A percentile compares a stretch with the other conserved stretches of the same genome.
phyloP scores from a whole-genome alignment of 2,113 vertebrate genomes.

The Bubo scandiacus region DNA sequence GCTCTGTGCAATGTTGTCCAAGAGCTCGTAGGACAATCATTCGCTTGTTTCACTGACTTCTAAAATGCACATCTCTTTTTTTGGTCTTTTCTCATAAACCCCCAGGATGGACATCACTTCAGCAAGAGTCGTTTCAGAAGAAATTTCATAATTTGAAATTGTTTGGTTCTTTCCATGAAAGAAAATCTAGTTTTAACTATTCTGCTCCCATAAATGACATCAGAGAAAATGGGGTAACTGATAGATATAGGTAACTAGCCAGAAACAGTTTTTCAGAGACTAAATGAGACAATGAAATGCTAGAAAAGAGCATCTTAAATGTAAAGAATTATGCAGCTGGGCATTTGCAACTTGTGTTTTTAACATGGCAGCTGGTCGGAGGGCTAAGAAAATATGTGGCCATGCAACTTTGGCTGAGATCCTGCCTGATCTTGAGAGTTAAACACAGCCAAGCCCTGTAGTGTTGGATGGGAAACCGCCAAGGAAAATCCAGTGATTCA shows the following conservation, averaged over 20 bases:
- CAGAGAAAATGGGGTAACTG: neutral
- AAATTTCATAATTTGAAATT: neutral
- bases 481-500: constrained; percentile 63
- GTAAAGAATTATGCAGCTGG: neutral
- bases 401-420: constrained; percentile 49
- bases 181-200: neutral
- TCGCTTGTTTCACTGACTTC: constrained; percentile 23
- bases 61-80: neutral
- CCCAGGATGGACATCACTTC: neutral
- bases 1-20: constrained; percentile 20
- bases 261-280: neutral
- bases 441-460: constrained; percentile 54
- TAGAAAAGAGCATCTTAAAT: neutral
- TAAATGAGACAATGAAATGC: neutral
- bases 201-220: neutral
- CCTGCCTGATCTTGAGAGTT: constrained; percentile 35
- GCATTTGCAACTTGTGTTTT: constrained; percentile 14
- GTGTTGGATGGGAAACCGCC: constrained; percentile 40
- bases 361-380: constrained; percentile 25
- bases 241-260: neutral
- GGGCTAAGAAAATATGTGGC: constrained; percentile 58
- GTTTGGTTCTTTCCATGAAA: neutral
- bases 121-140: neutral
- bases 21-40: constrained; percentile 6
- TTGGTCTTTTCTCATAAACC: neutral